Evolutionary conservation across 2,888 invertebrate species (phyloP), one percentile per base, ranked within the genome.

Genomic region (Polylopha cassiicola): DNA sequence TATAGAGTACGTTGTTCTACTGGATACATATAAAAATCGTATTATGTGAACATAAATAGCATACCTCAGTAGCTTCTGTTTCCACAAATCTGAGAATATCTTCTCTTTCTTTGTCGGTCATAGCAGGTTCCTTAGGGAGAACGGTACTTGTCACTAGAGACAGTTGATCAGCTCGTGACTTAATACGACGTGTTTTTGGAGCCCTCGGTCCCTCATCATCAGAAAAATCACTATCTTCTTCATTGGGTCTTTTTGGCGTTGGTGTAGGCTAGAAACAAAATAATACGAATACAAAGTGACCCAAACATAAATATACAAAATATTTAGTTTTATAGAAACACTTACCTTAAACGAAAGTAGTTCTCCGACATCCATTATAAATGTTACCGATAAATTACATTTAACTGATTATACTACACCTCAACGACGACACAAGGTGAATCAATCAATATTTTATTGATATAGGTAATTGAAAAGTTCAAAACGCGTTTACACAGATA

Each of bases 1-100:
- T n/a, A n/a, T n/a, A n/a, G n/a, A n/a, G n/a, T n/a, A n/a, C n/a
- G n/a, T n/a, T n/a, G n/a, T n/a, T n/a, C n/a, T n/a, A n/a, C n/a
- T n/a, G n/a, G n/a, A n/a, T n/a, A n/a, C n/a, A n/a, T n/a, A n/a
- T n/a, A n/a, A n/a, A n/a, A n/a, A n/a, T n/a, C n/a, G n/a, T n/a
- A n/a, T n/a, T n/a, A n/a, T n/a, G n/a, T n/a, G n/a, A n/a, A n/a
- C n/a, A n/a, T n/a, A n/a, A n/a, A n/a, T n/a, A 28, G 47, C 47
- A 49, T 68, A 92, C 91, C 75, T 94, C 92, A 4, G 91, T 90
- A 22, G 90, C 91, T 80, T 94, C 94, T 33, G 89, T 92, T 70
- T 95, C 95, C 3, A 95, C 95, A 78, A 92, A 92, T 79, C 91
- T 90, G 3, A 94, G 73, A 50, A 95, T 95, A 61, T 94, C 92